phyloP scores from a whole-genome alignment of 2,888 invertebrate genomes.

The Oxyteleia sp. region DNA sequence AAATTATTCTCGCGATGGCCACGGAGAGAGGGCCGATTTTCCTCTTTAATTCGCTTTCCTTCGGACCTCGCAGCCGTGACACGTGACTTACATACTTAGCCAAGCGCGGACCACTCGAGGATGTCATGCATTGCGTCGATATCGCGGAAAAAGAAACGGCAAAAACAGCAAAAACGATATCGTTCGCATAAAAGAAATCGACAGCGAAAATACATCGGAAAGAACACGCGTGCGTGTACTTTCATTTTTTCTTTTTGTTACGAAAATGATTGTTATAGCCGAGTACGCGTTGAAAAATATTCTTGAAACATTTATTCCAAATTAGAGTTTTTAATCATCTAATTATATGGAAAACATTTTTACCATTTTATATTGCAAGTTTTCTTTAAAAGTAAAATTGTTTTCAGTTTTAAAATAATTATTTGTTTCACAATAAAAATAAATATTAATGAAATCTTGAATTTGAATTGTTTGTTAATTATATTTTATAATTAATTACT shows the following conservation, averaged over 20 bases:
- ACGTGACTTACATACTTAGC: constrained; percentile 74
- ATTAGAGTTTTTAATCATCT: too few relatives aligned
- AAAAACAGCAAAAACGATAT: constrained; percentile 47
- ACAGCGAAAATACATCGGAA: constrained; percentile 46
- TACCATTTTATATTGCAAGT: too few relatives aligned
- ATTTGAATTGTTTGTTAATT: too few relatives aligned
- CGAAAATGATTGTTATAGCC: constrained; percentile 9
- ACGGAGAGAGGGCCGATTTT: constrained; percentile 62
- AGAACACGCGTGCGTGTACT: constrained; percentile 23
- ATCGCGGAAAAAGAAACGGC: constrained; percentile 67
- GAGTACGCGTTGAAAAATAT: too few relatives aligned
- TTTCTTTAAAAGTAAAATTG: too few relatives aligned
- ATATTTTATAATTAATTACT: too few relatives aligned
- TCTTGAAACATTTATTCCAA: too few relatives aligned
- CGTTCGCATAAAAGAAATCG: constrained; percentile 61
- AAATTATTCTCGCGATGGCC: too few relatives aligned
- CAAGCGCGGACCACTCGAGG: constrained; percentile 71
- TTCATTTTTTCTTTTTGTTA: constrained; percentile 42
- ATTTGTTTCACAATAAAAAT: too few relatives aligned
- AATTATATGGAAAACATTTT: too few relatives aligned
- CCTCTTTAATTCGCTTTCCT: constrained; percentile 74
- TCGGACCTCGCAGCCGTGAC: constrained; percentile 71
- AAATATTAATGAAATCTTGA: too few relatives aligned
- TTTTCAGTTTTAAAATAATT: too few relatives aligned
- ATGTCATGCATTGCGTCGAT: constrained; percentile 69